Evolutionary conservation across 53 echinoderm and acorn worm species (phyloP).

Genomic region (Astropecten irregularis): DNA sequence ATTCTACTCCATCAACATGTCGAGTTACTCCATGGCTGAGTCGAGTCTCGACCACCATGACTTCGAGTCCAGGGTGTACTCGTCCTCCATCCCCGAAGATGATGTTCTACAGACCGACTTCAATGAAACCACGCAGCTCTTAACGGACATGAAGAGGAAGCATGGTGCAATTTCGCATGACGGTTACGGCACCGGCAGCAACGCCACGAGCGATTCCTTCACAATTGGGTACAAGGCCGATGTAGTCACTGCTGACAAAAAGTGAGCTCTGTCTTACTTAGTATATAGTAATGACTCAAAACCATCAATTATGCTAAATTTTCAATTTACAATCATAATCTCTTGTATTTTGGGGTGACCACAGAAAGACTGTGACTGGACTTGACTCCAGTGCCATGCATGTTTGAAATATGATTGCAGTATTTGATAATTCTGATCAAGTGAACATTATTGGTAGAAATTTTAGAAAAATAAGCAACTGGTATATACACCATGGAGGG

Average conservation of each 20-base stretch:
- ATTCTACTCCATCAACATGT: too few species aligned
- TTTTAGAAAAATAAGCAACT: too few species aligned
- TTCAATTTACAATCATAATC: background rate
- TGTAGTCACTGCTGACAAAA: constrained; percentile 27
- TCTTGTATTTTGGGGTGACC: too few species aligned
- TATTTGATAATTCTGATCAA: too few species aligned
- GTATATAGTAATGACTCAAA: too few species aligned
- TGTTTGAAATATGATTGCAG: too few species aligned
- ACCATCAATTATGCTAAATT: background rate
- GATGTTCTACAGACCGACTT: constrained; percentile 55
- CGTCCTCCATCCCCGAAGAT: constrained; percentile 68
- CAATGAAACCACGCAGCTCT: constrained; percentile 64
- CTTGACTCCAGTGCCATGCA: too few species aligned
- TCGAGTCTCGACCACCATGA: too few species aligned
- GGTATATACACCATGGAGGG: too few species aligned
- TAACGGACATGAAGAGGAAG: constrained; percentile 44
- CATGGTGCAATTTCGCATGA: constrained; percentile 43
- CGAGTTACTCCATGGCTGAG: too few species aligned
- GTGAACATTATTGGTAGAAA: too few species aligned
- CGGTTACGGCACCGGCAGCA: constrained; percentile 22
- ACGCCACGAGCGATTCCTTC: background rate
- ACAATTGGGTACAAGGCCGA: constrained; percentile 34
- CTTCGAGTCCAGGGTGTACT: background rate
- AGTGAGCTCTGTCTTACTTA: background rate
- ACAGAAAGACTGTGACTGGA: too few species aligned